These are phyloP conservation scores for Sebastes paucispinis DNA, from an alignment of 2,797 vertebrate genomes.

Conservation along the genomic window DNA sequence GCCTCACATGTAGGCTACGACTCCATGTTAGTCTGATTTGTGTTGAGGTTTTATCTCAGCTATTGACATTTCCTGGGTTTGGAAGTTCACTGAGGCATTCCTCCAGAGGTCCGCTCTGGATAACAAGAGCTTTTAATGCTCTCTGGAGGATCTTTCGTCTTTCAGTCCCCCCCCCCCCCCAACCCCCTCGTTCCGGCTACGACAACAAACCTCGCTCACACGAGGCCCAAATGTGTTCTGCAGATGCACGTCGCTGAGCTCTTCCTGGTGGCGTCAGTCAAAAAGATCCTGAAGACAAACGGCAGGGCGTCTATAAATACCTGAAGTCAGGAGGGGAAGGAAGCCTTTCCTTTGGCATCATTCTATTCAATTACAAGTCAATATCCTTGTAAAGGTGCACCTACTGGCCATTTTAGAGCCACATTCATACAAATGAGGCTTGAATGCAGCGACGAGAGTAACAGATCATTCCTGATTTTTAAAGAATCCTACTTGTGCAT, in stretches of 20 bases:
- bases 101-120: slow-evolving; percentile 25
- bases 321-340: slow-evolving; percentile 60
- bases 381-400: slow-evolving; percentile 2
- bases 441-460: background rate
- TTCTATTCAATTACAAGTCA: slow-evolving; percentile 41
- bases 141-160: slow-evolving; percentile 51
- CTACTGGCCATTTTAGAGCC: background rate
- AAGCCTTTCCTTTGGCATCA: slow-evolving; percentile 71
- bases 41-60: background rate
- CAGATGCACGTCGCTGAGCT: slow-evolving; percentile 67
- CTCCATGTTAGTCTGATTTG: background rate
- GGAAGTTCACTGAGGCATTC: slow-evolving; percentile 2
- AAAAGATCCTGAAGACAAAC: slow-evolving; percentile 60
- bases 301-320: slow-evolving; percentile 68
- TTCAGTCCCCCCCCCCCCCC: background rate
- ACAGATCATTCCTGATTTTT: background rate
- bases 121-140: background rate
- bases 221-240: slow-evolving; percentile 74
- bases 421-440: background rate
- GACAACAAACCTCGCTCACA: slow-evolving; percentile 21
- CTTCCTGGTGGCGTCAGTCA: slow-evolving; percentile 75
- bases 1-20: background rate
- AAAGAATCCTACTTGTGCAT: background rate
- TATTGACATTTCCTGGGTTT: slow-evolving; percentile 8
- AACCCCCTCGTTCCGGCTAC: background rate